A percentile compares a stretch with the other conserved stretches of the same genome.
Evolutionary conservation across 2,113 vertebrate genomes (phyloP).

Genomic region (Polypterus bichir): DNA sequence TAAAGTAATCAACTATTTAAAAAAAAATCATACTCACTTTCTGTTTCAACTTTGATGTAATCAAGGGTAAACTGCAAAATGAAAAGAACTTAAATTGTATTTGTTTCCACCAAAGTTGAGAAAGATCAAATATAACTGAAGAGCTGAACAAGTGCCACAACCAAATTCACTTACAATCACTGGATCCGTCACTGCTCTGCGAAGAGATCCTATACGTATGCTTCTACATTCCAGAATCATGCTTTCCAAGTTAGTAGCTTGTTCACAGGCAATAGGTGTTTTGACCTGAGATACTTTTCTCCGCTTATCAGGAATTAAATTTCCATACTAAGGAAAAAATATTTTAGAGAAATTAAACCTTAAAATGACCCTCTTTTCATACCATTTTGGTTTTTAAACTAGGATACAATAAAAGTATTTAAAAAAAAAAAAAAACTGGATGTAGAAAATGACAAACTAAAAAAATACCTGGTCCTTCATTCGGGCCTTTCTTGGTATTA

Average conservation of each 20-base stretch:
- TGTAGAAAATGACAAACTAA: not conserved
- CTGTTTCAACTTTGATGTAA: constrained; percentile 74
- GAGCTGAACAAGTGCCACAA: not conserved
- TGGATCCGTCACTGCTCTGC: constrained; percentile 71
- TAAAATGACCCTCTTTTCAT: not conserved
- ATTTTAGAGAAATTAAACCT: not conserved
- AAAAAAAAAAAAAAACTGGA: not conserved
- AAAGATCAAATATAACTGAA: not conserved
- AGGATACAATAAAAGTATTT: too few species aligned
- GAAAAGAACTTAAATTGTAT: constrained; percentile 10
- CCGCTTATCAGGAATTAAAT: constrained; percentile 57
- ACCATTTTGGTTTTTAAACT: not conserved
- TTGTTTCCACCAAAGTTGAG: too few species aligned
- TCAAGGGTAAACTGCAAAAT: constrained; percentile 75
- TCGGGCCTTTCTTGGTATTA: constrained; percentile 64
- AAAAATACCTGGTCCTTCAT: constrained; percentile 81
- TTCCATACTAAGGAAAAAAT: constrained; percentile 60
- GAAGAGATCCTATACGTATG: constrained; percentile 75
- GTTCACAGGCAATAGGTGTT: constrained; percentile 34
- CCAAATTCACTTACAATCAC: constrained; percentile 68
- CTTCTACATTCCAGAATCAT: constrained; percentile 85
- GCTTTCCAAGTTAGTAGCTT: constrained; percentile 38
- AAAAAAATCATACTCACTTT: constrained; percentile 53
- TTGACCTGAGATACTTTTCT: constrained; percentile 47
- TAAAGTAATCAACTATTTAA: too few species aligned